A percentile compares a stretch with the other conserved stretches of the same genome.
Conservation (phyloP, 1,140 invertebrate genomes). For the Sitophilus oryzae region DNA sequence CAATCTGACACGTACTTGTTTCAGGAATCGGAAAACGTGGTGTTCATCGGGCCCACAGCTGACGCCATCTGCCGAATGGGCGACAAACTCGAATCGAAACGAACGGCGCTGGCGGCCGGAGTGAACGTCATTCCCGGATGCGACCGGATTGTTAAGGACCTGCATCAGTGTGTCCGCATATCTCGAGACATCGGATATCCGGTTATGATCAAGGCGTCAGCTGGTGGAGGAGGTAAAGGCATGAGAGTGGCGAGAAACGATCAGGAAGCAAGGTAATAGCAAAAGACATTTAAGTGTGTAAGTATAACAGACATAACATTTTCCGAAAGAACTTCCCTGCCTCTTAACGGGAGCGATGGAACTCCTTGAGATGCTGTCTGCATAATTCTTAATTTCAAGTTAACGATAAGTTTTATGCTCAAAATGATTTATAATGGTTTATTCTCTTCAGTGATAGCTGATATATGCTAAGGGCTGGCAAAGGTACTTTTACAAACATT, state of each 20-base stretch:
- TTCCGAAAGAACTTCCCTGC: too few species aligned
- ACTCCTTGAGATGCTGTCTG: too few species aligned
- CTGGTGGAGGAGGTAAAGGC: conserved; percentile 68
- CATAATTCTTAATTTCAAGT: too few species aligned
- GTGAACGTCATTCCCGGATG: conserved; percentile 55
- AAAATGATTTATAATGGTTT: too few species aligned
- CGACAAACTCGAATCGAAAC: conserved; percentile 69
- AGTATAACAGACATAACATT: too few species aligned
- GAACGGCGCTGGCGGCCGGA: conserved; percentile 60
- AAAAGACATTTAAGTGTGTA: not conserved
- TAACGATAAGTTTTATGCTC: too few species aligned
- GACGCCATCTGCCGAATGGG: conserved; percentile 63
- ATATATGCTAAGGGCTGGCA: too few species aligned
- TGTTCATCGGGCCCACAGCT: conserved; percentile 64
- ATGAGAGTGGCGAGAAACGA: conserved; percentile 70
- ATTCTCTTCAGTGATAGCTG: too few species aligned
- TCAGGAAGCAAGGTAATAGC: conserved; percentile 51
- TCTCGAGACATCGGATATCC: conserved; percentile 60
- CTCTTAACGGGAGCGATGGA: too few species aligned
- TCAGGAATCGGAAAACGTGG: conserved; percentile 42
- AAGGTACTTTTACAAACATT: too few species aligned
- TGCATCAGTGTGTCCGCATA: conserved; percentile 58
- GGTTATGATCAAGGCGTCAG: conserved; percentile 72
- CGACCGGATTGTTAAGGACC: conserved; percentile 43
- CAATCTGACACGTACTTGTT: too few species aligned